Evolutionary conservation across 1,140 invertebrate species (phyloP).

Genomic region (Lerema accius): DNA sequence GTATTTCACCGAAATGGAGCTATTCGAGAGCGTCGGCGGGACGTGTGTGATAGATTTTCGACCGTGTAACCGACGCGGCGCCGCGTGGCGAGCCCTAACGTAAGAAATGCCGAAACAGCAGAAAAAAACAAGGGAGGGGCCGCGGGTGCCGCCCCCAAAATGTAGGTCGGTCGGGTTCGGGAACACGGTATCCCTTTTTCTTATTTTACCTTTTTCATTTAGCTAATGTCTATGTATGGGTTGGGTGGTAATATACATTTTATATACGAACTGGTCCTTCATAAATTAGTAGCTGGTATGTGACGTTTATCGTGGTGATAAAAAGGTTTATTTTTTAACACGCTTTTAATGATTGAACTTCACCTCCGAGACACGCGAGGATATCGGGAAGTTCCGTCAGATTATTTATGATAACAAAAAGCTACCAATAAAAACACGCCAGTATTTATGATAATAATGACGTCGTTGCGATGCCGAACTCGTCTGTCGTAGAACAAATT

Average conservation of each 20-base stretch:
- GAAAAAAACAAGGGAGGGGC: constrained; percentile 25
- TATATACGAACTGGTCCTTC: not conserved
- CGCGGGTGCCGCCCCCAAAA: constrained; percentile 13
- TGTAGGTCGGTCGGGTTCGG: constrained; percentile 10
- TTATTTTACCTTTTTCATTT: not conserved
- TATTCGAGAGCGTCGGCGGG: constrained; percentile 6
- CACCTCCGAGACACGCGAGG: not conserved
- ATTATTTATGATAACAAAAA: not conserved
- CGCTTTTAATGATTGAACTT: not conserved
- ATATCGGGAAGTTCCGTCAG: not conserved
- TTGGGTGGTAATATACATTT: not conserved
- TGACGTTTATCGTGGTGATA: too few species aligned
- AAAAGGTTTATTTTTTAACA: not conserved
- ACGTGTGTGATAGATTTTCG: not conserved
- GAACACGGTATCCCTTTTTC: not conserved
- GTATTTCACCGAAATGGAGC: constrained; percentile 37
- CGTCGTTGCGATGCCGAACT: constrained; percentile 8
- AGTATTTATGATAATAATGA: constrained; percentile 2
- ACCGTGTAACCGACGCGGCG: not conserved
- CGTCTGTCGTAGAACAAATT: constrained; percentile 30
- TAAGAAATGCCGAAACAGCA: not conserved
- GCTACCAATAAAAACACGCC: constrained; percentile 4
- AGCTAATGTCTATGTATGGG: not conserved
- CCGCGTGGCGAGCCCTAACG: not conserved
- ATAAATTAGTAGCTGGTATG: not conserved